Conservation (phyloP, 1,140 invertebrate genomes). For the Venturia canescens region DNA sequence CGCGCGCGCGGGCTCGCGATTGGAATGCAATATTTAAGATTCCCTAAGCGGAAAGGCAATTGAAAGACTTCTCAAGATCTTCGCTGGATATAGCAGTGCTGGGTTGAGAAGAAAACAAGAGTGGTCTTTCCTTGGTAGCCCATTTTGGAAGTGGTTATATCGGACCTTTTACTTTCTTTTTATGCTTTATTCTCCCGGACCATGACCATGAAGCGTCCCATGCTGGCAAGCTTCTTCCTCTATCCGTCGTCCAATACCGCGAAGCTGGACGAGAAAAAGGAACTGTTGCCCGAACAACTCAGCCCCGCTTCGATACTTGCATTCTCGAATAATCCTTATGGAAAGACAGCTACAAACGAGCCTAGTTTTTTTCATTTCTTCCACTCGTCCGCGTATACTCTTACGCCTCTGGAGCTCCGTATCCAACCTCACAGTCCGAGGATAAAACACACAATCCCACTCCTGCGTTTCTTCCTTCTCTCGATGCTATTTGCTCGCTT, state of each 20-base stretch:
- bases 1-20: no score
- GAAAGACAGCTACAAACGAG: conserved; percentile 40
- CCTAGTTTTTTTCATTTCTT: conserved; percentile 45
- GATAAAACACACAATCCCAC: background rate
- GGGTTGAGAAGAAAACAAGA: conserved; percentile 18
- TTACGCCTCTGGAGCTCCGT: background rate
- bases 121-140: conserved; percentile 6
- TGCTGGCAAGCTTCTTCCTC: background rate
- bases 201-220: background rate
- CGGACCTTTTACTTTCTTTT: conserved; percentile 11
- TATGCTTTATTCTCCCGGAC: background rate
- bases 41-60: conserved; percentile 25
- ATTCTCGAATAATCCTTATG: conserved; percentile 54
- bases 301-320: conserved; percentile 22
- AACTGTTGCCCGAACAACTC: background rate
- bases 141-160: conserved; percentile 40
- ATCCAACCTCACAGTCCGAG: background rate
- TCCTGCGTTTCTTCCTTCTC: background rate
- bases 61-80: background rate
- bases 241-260: background rate
- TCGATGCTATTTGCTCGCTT: background rate
- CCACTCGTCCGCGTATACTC: conserved; percentile 15
- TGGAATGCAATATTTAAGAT: conserved; percentile 37
- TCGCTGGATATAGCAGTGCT: background rate
- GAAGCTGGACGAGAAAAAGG: conserved; percentile 35